Evolutionary conservation across 2,888 invertebrate species (phyloP).

Genomic region (Parascotia fuliginaria): DNA sequence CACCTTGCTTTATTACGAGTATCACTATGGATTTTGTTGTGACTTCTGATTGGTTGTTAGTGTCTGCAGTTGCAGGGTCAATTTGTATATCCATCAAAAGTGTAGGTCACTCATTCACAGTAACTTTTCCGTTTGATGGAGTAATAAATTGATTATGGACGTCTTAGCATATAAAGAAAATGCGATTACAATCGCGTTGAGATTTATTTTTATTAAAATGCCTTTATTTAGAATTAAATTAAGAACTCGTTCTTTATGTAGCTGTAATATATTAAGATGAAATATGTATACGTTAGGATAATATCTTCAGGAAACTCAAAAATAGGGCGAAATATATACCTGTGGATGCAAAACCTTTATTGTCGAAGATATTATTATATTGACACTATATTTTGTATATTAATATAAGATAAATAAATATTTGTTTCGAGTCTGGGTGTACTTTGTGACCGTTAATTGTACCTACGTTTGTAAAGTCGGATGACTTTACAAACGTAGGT

Average conservation of each 20-base stretch:
- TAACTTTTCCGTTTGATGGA: slow-evolving; percentile 69
- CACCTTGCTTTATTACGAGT: slow-evolving; percentile 22
- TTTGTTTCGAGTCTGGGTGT: no score
- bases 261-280: not conserved
- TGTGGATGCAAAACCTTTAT: no score
- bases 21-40: slow-evolving; percentile 47
- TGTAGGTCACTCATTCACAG: slow-evolving; percentile 30
- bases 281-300: no score
- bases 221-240: not conserved
- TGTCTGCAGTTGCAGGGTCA: slow-evolving; percentile 79
- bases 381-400: no score
- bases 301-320: no score
- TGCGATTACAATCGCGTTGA: slow-evolving; percentile 15
- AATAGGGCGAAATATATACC: no score
- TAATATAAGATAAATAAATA: no score
- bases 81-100: slow-evolving; percentile 77
- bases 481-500: no score
- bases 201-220: slow-evolving; percentile 6
- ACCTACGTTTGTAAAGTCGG: no score
- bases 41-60: slow-evolving; percentile 72
- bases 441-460: no score
- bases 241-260: no score
- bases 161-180: slow-evolving; percentile 72
- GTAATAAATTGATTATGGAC: slow-evolving; percentile 76
- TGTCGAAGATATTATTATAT: no score